Base-by-base conservation (phyloP, 2,888 invertebrate species). In the Drosophila cognata region DNA sequence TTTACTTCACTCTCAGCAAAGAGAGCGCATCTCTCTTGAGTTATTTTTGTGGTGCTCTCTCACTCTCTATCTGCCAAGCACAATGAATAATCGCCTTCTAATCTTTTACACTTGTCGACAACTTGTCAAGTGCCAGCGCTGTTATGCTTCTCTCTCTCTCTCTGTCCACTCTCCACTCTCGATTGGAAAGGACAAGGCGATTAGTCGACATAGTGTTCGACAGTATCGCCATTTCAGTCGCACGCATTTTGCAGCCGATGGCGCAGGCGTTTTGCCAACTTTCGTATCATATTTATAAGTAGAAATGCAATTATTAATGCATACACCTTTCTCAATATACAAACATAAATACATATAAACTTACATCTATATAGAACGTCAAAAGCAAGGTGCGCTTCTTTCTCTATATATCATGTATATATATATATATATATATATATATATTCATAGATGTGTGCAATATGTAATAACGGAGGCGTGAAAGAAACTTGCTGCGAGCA, bases 271-370 rank as follows among this genome's bases (percentile, higher is more conserved):
- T 31, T 71, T 67, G 69, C 56, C 62, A 75, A 71, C 36, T 67
- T 71, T 76, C 66, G 69, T 76, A 75, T 89, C 74, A 85, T 89
- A 86, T 87, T 84, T 88, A 77, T 84, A 88, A 65, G 68, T 74
- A 61, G 68, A 84, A 81, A 81, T 80, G 82, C 80, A 80, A 80
- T 79, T 80, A 77, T 69, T 79, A 81, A 77, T 81, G 81, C 81
- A 81, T 57, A 71, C 81, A 73, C 69, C 76, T 80, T 81, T 58
- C 38, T 58, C 4, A 59, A 68, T 62, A 58, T 55, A 50, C 36
- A 28, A 16, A 46, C 21, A 25, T 46, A 46, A 16, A 16, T 25
- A 46, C 46, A 25, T 46, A 46, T 46, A 13, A 21, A 21, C 21
- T 7, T 13, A 21, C 21, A 13, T 46, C 21, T 55, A n/a, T 65